phyloP scores from a whole-genome alignment of 2,113 vertebrate species.

The Hystrix cristata region DNA sequence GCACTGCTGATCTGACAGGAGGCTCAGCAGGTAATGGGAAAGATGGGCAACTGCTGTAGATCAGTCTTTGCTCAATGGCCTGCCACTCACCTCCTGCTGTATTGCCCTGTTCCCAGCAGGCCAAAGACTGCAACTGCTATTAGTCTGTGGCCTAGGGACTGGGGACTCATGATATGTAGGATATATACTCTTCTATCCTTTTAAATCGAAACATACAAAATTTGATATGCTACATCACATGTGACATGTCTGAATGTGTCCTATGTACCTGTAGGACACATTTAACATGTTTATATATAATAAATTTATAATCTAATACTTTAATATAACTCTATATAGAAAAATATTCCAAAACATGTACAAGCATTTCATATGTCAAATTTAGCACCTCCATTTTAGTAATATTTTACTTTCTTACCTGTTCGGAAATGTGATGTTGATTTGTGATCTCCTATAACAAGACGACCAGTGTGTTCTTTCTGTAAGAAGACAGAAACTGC shows the following conservation, averaged over 20 bases:
- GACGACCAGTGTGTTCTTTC: slow-evolving; percentile 93
- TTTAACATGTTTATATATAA: background rate
- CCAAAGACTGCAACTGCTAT: background rate
- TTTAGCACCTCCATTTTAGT: slow-evolving; percentile 24
- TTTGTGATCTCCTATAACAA: slow-evolving; percentile 93
- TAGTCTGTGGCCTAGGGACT: background rate
- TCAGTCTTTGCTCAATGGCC: background rate
- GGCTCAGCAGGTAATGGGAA: background rate
- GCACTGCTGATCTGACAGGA: background rate
- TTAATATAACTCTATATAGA: slow-evolving; percentile 41
- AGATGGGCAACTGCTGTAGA: background rate
- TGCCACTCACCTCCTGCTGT: background rate
- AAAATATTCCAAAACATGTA: background rate
- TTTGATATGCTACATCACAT: background rate
- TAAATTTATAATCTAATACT: slow-evolving; percentile 31
- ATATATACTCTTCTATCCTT: background rate
- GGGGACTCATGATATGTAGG: background rate
- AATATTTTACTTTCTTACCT: slow-evolving; percentile 88
- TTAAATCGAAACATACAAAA: background rate
- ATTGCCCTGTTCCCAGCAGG: background rate
- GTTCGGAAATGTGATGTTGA: slow-evolving; percentile 93
- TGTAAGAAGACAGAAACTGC: slow-evolving; percentile 84
- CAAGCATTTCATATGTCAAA: slow-evolving; percentile 24
- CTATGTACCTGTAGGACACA: background rate
- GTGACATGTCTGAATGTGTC: background rate